These are phyloP conservation scores for Formica exsecta DNA, from an alignment of 1,140 invertebrate genomes.

Conservation along the genomic window DNA sequence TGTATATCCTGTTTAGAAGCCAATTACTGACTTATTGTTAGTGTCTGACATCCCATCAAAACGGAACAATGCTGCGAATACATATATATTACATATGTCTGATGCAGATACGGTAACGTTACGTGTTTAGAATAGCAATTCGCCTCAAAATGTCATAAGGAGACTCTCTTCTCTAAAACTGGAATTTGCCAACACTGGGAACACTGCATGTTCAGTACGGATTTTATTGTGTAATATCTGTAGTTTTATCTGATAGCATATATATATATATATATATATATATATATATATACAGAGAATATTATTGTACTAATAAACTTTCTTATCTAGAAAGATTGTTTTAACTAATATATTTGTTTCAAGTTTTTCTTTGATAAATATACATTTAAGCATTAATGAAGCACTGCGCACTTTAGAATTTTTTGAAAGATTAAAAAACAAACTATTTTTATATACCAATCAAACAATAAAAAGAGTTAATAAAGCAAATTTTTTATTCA, in stretches of 20 bases:
- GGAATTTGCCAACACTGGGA: background rate
- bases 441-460: background rate
- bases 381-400: background rate
- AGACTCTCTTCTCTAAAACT: background rate
- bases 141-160: background rate
- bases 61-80: background rate
- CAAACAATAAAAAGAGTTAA: background rate
- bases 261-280: background rate
- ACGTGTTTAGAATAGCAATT: background rate
- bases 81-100: background rate
- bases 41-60: background rate
- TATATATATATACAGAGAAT: background rate
- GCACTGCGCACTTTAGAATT: background rate
- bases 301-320: background rate
- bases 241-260: background rate
- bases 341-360: background rate
- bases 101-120: background rate
- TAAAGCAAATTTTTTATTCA: background rate
- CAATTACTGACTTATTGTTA: conserved; percentile 6
- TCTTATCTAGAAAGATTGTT: background rate
- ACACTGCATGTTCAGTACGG: background rate
- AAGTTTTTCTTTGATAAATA: background rate
- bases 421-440: background rate
- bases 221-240: background rate
- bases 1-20: background rate